A percentile compares a stretch with the other conserved stretches of the same genome.
Evolutionary conservation across 2,797 vertebrate genomes (phyloP).

Genomic region (Lacerta viridis): DNA sequence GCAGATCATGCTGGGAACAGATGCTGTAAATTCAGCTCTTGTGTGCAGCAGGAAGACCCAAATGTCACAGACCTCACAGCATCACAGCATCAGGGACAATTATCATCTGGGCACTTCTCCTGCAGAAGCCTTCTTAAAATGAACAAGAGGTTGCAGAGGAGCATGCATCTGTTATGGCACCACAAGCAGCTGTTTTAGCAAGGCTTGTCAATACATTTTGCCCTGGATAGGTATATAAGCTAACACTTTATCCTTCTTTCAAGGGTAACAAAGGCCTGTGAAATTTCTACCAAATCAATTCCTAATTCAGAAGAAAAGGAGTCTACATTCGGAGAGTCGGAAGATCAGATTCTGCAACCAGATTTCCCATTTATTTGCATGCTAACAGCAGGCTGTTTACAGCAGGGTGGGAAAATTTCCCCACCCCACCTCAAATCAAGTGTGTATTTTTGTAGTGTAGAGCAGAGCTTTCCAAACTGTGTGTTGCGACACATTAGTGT

Average conservation of each 20-base stretch:
- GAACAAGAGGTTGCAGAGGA: neutral
- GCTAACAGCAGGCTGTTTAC: neutral
- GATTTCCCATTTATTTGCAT: neutral
- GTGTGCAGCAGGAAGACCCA: neutral
- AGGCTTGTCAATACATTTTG: neutral
- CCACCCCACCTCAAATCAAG: too few species aligned
- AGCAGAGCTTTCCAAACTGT: too few species aligned
- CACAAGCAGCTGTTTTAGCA: neutral
- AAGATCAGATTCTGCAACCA: neutral
- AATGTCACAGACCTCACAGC: neutral
- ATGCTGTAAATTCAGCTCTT: neutral
- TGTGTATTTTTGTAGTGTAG: too few species aligned
- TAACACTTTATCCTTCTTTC: neutral
- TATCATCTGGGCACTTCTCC: neutral
- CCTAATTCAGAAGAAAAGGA: neutral
- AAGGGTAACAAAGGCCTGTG: neutral
- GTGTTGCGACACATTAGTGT: too few species aligned
- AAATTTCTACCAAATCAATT: neutral
- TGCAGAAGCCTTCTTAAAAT: neutral
- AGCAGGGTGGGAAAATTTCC: too few species aligned
- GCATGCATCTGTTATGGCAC: too few species aligned
- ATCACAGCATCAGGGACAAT: too few species aligned
- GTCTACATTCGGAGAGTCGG: neutral
- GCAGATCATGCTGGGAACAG: neutral
- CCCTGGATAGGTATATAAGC: too few species aligned